Evolutionary conservation across 1,140 invertebrate genomes (phyloP), one percentile per base, ranked within the genome.

Genomic region (Tenebrio molitor): DNA sequence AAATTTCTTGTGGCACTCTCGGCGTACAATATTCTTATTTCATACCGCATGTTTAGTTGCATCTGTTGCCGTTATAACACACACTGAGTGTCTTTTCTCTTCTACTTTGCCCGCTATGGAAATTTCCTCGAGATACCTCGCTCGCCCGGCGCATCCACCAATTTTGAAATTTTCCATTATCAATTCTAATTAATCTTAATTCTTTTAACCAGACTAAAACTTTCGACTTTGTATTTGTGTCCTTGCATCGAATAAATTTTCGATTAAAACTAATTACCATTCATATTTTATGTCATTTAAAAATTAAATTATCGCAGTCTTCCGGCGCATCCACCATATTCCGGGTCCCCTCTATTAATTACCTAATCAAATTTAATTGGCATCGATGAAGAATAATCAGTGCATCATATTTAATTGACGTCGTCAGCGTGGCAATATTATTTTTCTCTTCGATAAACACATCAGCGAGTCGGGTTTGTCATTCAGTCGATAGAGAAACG

Each of bases 1-100:
- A 58, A 34, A 33, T 25, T 29, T 58, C 10, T 10, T 21, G 36
- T 0, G 44, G 19, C 8, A 16, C n/a, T 50, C 3, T 14, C 6
- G 2, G 12, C 6, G 3, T 50, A 21, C 25, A 58, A 58, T 29
- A 33, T 58, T 29, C 23, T 25, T n/a, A 12, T 25, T 19, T 12
- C 46, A 29, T 23, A 53, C 46, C 10, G 14, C 21, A 25, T 8
- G 7, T 21, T 53, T 53, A 53, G 46, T n/a, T 53, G 21, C 46
- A 53, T 53, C 46, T 53, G 46, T 29, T 25, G 29, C 46, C 21
- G n/a, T 12, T 53, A 29, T 53, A 53, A 53, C 46, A 53, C 19
- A 6, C 2, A 25, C 19, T 53, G 46, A 29, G 12, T 53, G n/a
- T 53, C 19, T 0, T 25, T 58, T 15, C 17, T 23, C 29, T 58